Base-by-base conservation (phyloP, 2,113 vertebrate genomes). In the Oxygymnocypris stewartii region DNA sequence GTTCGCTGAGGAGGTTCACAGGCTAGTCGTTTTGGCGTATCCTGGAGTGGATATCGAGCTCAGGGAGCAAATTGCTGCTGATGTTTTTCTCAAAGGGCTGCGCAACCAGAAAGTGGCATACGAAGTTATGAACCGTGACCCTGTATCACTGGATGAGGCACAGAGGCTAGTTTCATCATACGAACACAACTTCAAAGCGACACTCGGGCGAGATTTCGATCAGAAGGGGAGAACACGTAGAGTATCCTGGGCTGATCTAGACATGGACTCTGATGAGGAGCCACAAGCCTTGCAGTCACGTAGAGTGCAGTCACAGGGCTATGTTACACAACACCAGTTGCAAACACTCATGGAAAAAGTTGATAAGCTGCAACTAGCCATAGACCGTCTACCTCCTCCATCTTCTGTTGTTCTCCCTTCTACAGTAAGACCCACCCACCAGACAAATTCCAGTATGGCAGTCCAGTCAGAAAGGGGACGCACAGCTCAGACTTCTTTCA, bases 61-160 rank as follows among this genome's bases (percentile, higher is more conserved):
- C 35, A 37, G 82, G 23, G 71, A 79, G 11, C 73, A 79, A 20
- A 51, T 88, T 25, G 28, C 65, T 57, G 44, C 74, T 49, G 12
- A 83, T 23, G 44, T 4, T 20, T 84, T 76, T 44, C 18, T 79
- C 8, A 74, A 2, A 10, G n/a, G 74, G 10, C 81, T 71, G 16
- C 49, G 51, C 20, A 63, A 76, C 42, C 49, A 47, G 11, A 75
- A 51, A 61, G 80, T 82, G 10, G 63, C 59, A 67, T 82, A 81
- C 14, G 13, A 77, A 28, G 86, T 83, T 6, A 87, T 87, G 86
- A 87, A 87, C 69, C 18, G 23, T 12, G 49, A 73, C 37, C 63
- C 10, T 23, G n/a, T 31, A 1, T 10, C 65, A 25, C 63, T 86
- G 14, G 44, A 65, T 31, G 61, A 74, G 78, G 77, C 85, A 11